Percentiles rank a stretch among this genome's conserved stretches.
Conservation (phyloP, 2,888 invertebrate genomes). For the Rotaria socialis region DNA sequence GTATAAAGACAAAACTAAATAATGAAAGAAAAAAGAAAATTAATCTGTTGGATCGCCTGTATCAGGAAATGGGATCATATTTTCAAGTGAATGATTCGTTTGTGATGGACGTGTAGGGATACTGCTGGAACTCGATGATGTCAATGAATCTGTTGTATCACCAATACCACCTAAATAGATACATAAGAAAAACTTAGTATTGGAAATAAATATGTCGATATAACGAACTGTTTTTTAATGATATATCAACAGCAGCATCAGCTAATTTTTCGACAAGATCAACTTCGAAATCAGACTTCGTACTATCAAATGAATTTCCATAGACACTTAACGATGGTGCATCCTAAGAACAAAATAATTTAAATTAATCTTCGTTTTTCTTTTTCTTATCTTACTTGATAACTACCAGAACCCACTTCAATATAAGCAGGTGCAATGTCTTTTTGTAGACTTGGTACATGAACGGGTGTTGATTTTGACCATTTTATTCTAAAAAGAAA, state of each 20-base stretch:
- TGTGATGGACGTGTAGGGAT: background rate
- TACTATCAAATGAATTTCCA: slow-evolving; percentile 30
- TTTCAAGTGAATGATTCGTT: background rate
- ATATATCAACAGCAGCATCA: slow-evolving; percentile 13
- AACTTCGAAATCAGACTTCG: slow-evolving; percentile 5
- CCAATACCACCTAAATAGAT: background rate
- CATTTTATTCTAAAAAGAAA: background rate
- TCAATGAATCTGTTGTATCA: background rate
- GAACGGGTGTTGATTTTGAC: slow-evolving; percentile 35
- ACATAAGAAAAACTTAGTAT: background rate
- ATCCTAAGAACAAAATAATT: background rate
- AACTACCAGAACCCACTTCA: slow-evolving; percentile 44
- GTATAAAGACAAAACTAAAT: background rate
- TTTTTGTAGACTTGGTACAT: background rate
- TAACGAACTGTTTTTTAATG: background rate
- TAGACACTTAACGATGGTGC: slow-evolving; percentile 27
- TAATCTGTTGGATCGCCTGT: background rate
- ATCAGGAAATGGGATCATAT: slow-evolving; percentile 30
- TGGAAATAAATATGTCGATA: background rate
- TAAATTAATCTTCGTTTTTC: background rate
- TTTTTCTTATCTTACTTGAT: slow-evolving; percentile 40
- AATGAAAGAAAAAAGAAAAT: background rate
- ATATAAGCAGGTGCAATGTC: slow-evolving; percentile 38
- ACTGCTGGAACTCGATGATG: slow-evolving; percentile 11
- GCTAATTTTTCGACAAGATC: slow-evolving; percentile 36